Evolutionary conservation across 2,113 vertebrate species (phyloP).

Genomic region (Pycnonotus jocosus): DNA sequence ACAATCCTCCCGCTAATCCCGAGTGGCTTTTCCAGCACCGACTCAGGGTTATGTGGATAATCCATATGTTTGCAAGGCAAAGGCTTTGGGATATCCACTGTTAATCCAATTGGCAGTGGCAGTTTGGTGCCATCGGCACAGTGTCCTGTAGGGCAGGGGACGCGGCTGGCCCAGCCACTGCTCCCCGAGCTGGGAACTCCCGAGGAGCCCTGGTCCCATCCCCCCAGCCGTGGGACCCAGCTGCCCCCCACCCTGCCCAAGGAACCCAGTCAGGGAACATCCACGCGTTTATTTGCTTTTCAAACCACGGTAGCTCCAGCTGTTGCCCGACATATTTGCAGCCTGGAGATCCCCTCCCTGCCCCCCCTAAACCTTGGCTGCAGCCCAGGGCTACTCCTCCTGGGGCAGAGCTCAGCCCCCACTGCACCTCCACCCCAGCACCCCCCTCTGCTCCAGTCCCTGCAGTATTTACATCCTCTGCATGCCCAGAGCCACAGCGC

Average conservation of each 20-base stretch:
- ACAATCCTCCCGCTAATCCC: neutral
- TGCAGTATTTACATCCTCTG: neutral
- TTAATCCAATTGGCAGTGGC: constrained; percentile 30
- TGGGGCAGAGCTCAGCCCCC: neutral
- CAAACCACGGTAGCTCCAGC: neutral
- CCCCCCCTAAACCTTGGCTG: neutral
- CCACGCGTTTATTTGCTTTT: constrained; percentile 14
- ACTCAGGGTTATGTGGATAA: neutral
- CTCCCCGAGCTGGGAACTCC: neutral
- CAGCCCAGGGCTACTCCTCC: neutral
- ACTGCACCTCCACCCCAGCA: neutral
- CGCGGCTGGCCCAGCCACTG: neutral
- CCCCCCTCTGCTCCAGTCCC: neutral
- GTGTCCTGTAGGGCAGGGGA: fast-evolving
- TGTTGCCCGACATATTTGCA: neutral
- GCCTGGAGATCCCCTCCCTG: neutral
- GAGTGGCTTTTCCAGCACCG: neutral
- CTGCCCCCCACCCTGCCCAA: neutral
- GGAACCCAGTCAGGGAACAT: neutral
- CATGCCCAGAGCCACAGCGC: neutral
- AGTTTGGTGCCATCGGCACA: neutral
- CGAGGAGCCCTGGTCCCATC: fast-evolving
- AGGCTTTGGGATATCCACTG: neutral
- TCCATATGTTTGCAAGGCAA: constrained; percentile 33
- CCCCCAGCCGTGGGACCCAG: neutral